Conservation (phyloP, 1,140 invertebrate genomes). For the Diachasma alloeum region DNA sequence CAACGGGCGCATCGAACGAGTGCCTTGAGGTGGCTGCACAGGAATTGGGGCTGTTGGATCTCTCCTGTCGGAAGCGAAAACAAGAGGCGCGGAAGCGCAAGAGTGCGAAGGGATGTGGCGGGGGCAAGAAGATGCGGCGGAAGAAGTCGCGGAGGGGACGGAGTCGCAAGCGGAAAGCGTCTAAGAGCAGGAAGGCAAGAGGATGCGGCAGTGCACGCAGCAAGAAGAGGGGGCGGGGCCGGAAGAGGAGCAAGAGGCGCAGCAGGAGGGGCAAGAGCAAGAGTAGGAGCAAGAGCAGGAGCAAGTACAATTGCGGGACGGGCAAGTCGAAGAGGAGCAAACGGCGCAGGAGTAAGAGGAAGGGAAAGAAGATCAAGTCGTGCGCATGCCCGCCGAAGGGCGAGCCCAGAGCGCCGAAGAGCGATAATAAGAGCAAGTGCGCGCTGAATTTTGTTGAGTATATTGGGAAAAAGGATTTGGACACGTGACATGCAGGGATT, state of each 20-base stretch:
- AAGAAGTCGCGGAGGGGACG: not conserved
- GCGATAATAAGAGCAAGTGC: not conserved
- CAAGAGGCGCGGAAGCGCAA: constrained; percentile 7
- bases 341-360: not conserved
- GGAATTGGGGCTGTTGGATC: constrained; percentile 41
- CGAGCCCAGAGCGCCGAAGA: not conserved
- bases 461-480: not conserved
- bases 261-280: not conserved
- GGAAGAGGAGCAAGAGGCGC: not conserved
- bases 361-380: not conserved
- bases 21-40: constrained; percentile 39
- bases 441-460: not conserved
- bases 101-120: not conserved
- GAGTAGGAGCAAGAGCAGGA: not conserved
- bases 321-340: not conserved
- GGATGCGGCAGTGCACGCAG: not conserved
- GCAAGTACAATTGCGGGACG: not conserved
- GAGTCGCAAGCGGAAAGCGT: not conserved
- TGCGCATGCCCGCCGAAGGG: not conserved
- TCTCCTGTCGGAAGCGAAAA: constrained; percentile 25
- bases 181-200: not conserved
- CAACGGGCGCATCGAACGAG: constrained; percentile 29
- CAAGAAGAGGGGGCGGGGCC: not conserved
- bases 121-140: not conserved
- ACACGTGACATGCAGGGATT: too few species aligned